Conservation (phyloP, 2,888 invertebrate species). For the Cerastis leucographa region DNA sequence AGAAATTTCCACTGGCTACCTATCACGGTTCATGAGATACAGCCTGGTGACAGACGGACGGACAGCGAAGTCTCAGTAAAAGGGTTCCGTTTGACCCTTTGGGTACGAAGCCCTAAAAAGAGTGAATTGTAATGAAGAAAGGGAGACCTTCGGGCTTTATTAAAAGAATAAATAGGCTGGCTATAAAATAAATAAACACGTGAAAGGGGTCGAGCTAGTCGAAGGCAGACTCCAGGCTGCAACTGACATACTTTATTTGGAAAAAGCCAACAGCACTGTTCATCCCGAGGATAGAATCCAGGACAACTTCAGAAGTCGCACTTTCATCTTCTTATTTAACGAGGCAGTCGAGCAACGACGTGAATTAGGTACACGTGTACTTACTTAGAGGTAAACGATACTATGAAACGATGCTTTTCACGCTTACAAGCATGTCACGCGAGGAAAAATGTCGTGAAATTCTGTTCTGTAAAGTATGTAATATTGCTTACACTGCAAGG, state of each 20-base stretch:
- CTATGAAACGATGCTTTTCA: conserved; percentile 18
- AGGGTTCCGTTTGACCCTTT: no score
- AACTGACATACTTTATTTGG: background rate
- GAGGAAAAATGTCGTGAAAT: conserved; percentile 4
- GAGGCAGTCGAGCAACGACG: background rate
- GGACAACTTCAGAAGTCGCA: background rate
- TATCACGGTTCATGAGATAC: no score
- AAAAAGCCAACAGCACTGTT: background rate
- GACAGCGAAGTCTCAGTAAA: no score
- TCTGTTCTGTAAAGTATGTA: conserved; percentile 7
- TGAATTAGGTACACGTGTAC: no score
- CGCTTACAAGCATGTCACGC: background rate
- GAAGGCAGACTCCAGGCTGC: background rate
- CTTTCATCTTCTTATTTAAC: background rate
- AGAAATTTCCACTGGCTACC: no score
- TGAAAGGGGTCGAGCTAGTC: background rate
- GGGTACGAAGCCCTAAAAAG: no score
- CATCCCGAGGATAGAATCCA: background rate
- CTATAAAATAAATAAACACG: background rate
- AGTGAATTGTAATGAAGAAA: background rate
- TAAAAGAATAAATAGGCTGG: no score
- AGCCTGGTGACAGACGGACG: no score
- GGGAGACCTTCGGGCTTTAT: no score
- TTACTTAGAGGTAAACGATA: conserved; percentile 12
- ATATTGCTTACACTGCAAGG: background rate